Percentiles rank a stretch among this genome's conserved stretches.
Conservation (phyloP, 2,797 vertebrate genomes). For the Eulemur mongoz region DNA sequence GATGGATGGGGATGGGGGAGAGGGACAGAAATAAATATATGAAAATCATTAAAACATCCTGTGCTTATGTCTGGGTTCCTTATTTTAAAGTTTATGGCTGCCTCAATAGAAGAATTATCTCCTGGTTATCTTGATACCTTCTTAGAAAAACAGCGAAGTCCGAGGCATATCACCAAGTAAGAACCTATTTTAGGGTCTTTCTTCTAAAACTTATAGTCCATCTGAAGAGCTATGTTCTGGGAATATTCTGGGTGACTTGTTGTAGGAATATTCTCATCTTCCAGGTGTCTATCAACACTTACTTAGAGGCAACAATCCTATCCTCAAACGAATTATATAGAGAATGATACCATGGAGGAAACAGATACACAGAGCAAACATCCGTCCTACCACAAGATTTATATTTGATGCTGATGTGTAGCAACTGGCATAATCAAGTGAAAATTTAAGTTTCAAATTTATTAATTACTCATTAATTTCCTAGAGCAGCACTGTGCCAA, state of each 20-base stretch:
- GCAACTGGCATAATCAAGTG: neutral
- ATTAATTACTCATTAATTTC: neutral
- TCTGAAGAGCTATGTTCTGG: neutral
- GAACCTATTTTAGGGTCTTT: neutral
- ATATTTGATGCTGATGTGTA: neutral
- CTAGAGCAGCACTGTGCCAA: neutral
- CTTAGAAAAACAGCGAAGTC: neutral
- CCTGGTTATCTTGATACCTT: neutral
- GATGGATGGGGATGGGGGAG: neutral
- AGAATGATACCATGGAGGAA: neutral
- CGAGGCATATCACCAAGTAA: neutral
- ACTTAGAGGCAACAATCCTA: neutral
- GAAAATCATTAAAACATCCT: neutral
- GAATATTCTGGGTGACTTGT: neutral
- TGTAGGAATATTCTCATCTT: neutral
- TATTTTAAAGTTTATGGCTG: neutral
- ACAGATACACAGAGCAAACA: neutral
- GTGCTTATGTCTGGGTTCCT: neutral
- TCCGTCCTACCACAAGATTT: neutral
- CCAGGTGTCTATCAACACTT: neutral
- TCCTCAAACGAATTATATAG: neutral
- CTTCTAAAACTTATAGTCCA: neutral
- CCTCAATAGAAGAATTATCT: neutral
- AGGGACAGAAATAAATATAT: neutral
- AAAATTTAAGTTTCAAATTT: neutral